Evolutionary conservation across 2,888 invertebrate species (phyloP).

Genomic region (Cyclophora punctaria): DNA sequence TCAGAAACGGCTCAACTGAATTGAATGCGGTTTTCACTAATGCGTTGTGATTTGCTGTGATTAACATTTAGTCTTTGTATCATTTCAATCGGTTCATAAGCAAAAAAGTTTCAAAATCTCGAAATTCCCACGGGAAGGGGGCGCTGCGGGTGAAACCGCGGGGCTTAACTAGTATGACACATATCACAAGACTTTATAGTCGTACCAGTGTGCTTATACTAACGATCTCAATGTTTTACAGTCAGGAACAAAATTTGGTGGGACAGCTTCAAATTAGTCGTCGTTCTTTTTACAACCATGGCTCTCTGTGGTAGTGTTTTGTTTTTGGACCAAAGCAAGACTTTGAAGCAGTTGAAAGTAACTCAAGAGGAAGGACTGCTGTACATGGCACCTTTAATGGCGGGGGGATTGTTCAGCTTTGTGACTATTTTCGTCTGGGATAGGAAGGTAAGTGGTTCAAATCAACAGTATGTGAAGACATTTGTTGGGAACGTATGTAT

Average conservation of each 20-base stretch:
- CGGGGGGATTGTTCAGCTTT: conserved; percentile 32
- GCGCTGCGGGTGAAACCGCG: no score
- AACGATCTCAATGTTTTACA: conserved; percentile 22
- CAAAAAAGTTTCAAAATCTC: no score
- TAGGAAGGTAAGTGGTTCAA: conserved; percentile 37
- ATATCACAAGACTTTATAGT: background rate
- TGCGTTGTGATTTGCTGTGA: no score
- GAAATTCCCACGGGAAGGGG: no score
- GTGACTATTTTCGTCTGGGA: conserved; percentile 34
- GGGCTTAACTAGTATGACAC: no score
- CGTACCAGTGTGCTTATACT: background rate
- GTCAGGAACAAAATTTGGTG: conserved; percentile 51
- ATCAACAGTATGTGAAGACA: no score
- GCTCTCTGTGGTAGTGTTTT: conserved; percentile 47
- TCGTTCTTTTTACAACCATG: conserved; percentile 39
- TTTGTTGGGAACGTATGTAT: no score
- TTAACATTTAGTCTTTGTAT: no score
- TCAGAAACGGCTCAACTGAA: no score
- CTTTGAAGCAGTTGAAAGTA: conserved; percentile 37
- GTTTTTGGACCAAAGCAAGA: conserved; percentile 51
- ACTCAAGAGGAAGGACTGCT: conserved; percentile 35
- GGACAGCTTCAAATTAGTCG: conserved; percentile 45
- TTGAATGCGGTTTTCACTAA: background rate
- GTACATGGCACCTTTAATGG: conserved; percentile 31
- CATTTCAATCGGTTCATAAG: no score